Conservation (phyloP, 2,888 invertebrate species). For the Pterobdella sp. region DNA sequence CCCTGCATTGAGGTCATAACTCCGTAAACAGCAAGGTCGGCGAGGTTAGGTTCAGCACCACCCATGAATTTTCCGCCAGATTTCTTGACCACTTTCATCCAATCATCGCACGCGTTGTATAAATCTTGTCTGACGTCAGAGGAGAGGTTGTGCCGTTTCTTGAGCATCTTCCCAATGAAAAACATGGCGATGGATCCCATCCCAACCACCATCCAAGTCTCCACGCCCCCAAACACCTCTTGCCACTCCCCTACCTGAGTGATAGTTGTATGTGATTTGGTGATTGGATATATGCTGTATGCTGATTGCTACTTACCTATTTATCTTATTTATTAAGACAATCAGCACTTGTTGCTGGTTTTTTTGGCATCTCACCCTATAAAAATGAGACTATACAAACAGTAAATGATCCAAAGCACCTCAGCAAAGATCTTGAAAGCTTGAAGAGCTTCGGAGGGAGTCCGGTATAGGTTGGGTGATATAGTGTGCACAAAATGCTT, state of each 20-base stretch:
- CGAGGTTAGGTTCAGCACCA: conserved; percentile 21
- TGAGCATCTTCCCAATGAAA: conserved; percentile 76
- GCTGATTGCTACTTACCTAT: not conserved
- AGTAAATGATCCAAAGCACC: not conserved
- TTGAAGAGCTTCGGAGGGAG: conserved; percentile 71
- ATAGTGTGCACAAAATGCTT: conserved; percentile 78
- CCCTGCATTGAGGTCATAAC: conserved; percentile 25
- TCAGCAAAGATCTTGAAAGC: conserved; percentile 72
- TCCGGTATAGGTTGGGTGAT: conserved; percentile 93
- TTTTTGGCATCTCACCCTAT: not conserved
- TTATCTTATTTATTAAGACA: not conserved
- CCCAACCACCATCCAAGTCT: conserved; percentile 76
- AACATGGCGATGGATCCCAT: conserved; percentile 83
- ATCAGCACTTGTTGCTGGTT: not conserved
- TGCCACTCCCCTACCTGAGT: conserved; percentile 78
- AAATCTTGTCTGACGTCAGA: conserved; percentile 81
- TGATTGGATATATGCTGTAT: not conserved
- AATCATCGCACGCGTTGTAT: conserved; percentile 76
- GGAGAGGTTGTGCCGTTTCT: conserved; percentile 67
- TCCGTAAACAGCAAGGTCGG: conserved; percentile 22
- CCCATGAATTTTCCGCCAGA: conserved; percentile 11
- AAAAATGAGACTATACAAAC: not conserved
- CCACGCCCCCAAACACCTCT: conserved; percentile 75
- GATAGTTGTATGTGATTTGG: not conserved
- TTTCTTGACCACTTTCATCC: conserved; percentile 56